Evolutionary conservation across 2,113 vertebrate species (phyloP).

Genomic region (Pelodiscus sinensis): DNA sequence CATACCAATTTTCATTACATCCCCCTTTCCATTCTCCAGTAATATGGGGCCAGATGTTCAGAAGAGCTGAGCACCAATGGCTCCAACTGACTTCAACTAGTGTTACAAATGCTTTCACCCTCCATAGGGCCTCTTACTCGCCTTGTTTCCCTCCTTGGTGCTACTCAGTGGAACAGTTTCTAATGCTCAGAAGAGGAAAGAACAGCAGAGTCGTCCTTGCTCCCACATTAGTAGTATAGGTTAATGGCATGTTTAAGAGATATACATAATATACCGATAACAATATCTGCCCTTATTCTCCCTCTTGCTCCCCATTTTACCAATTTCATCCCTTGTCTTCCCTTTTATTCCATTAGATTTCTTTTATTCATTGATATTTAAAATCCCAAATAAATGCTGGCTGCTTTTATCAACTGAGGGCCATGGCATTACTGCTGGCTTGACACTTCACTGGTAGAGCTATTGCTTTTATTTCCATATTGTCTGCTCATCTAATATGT

Average conservation of each 20-base stretch:
- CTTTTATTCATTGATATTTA: background rate
- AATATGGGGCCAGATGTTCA: background rate
- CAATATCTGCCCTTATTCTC: background rate
- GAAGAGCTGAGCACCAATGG: background rate
- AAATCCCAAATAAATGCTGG: background rate
- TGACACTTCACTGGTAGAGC: fast-evolving
- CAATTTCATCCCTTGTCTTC: background rate
- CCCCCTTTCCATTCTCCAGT: background rate
- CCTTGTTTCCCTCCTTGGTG: background rate
- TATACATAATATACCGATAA: background rate
- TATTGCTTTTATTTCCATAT: background rate
- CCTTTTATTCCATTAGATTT: background rate
- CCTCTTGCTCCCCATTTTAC: background rate
- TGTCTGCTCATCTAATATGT: background rate
- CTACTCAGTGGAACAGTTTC: background rate
- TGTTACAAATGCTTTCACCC: background rate
- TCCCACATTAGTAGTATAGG: background rate
- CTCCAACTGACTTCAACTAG: background rate
- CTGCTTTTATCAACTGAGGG: background rate
- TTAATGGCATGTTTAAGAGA: background rate
- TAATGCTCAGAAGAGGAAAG: background rate
- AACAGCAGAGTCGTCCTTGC: background rate
- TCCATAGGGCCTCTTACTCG: background rate
- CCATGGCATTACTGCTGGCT: fast-evolving
- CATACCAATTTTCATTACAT: background rate